Evolutionary conservation across 1,140 invertebrate species (phyloP), one percentile per base, ranked within the genome.

Genomic region (Conopomorpha cramerella): DNA sequence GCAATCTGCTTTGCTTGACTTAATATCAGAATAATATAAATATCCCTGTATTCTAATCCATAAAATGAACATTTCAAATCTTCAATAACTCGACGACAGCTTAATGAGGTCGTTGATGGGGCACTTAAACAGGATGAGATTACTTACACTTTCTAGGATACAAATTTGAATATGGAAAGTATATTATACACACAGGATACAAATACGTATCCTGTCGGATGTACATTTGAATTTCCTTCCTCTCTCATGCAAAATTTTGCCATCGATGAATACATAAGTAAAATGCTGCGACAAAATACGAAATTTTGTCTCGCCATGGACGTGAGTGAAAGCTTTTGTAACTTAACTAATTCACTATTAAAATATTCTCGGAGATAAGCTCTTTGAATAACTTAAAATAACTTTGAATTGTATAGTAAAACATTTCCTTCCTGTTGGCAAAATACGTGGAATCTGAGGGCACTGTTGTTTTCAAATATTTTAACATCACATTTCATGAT

Each of bases 251-350:
- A 14, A 12, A 32, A 8, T 16, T 14, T 32, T 32, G 14, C 25
- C 19, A 34, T 34, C 32, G 32, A 19, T 11, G 13, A 34, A 23
- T 34, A 26, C 14, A 41, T 29, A 38, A 42, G 34, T 34, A 38
- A 51, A 48, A 46, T 43, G 46, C 36, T 48, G 48, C 43, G 43
- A 51, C 38, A 39, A 47, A 51, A 45, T 44, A 41, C 46, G 30
- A 35, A 43, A 46, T 52, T 60, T 55, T 51, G 45, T 51, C 40
- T 49, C 54, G 58, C 51, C 48, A 56, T 46, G 43, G 46, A 65
- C 64, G 64, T 61, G 61, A 68, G 64, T 61, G 64, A 68, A 65
- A 65, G 61, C 43, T 43, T 36, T 43, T 45, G 33, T 36, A 36
- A 7, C 48, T 58, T 45, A 52, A 46, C 52, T 58, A 53, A 6